Percentiles rank a stretch among this genome's conserved stretches.
These are phyloP conservation scores for Sitta europaea DNA, from an alignment of 2,113 vertebrate species.

Conservation along the genomic window DNA sequence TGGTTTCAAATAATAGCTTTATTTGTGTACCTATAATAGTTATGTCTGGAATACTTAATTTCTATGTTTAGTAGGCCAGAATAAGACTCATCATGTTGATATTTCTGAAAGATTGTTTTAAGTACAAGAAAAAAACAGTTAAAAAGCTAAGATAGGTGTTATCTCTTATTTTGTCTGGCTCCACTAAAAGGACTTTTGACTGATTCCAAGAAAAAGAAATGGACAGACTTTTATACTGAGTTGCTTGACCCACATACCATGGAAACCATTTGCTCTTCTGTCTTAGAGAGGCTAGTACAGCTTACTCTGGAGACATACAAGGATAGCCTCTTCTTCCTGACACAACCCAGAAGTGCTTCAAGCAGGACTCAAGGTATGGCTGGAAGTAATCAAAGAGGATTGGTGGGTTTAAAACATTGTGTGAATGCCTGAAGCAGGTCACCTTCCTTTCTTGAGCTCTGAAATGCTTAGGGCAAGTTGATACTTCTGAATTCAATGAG, in stretches of 20 bases:
- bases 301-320: not conserved
- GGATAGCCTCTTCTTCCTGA: not conserved
- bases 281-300: not conserved
- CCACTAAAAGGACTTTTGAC: not conserved
- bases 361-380: not conserved
- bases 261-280: not conserved
- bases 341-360: not conserved
- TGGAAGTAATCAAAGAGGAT: slow-evolving; percentile 30
- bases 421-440: slow-evolving; percentile 10
- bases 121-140: not conserved
- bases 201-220: not conserved
- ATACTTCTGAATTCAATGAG: not conserved
- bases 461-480: not conserved
- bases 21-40: not conserved
- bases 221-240: not conserved
- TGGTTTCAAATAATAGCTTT: not conserved
- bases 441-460: not conserved
- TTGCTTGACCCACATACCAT: not conserved
- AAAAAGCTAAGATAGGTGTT: not conserved
- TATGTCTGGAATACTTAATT: not conserved
- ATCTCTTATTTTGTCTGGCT: not conserved
- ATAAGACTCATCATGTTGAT: not conserved
- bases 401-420: not conserved
- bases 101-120: not conserved
- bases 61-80: not conserved